phyloP scores from a whole-genome alignment of 1,140 invertebrate genomes.

The Bombus confusus region DNA sequence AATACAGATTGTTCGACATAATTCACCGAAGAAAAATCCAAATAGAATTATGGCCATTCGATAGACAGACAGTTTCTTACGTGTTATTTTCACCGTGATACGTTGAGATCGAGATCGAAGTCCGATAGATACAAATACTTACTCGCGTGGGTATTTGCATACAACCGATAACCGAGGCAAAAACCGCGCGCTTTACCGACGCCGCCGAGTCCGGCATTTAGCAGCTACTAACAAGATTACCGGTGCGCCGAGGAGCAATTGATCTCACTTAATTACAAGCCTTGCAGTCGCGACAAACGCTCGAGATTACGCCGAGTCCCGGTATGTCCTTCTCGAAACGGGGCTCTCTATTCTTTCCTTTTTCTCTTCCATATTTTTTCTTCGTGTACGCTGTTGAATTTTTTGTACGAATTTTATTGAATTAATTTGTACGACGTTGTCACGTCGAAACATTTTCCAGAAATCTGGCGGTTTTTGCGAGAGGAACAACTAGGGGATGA shows the following conservation, averaged over 20 bases:
- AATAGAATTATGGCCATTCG: neutral
- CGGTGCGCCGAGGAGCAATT: conserved; percentile 44
- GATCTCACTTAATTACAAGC: conserved; percentile 56
- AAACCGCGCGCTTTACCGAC: conserved; percentile 37
- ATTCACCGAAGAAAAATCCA: neutral
- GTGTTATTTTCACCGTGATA: conserved; percentile 2
- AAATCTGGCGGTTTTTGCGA: too few relatives aligned
- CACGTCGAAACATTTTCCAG: too few relatives aligned
- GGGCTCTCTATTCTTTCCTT: too few relatives aligned
- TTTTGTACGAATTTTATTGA: too few relatives aligned
- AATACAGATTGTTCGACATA: neutral
- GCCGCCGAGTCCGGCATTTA: conserved; percentile 42
- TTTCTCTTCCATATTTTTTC: neutral
- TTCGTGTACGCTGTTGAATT: neutral
- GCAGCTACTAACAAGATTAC: conserved; percentile 53
- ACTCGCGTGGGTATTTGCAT: conserved; percentile 28
- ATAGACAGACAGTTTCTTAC: neutral
- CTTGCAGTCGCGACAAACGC: conserved; percentile 39
- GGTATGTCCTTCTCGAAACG: conserved; percentile 10
- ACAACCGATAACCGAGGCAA: conserved; percentile 23
- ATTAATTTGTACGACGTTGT: conserved; percentile 9
- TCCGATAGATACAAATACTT: neutral
- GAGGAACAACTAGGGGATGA: too few relatives aligned
- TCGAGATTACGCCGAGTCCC: conserved; percentile 19
- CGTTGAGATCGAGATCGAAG: neutral